Percentiles rank a stretch among this genome's conserved stretches.
These are phyloP conservation scores for Diadophis punctatus DNA, from an alignment of 2,113 vertebrate species.

Conservation along the genomic window DNA sequence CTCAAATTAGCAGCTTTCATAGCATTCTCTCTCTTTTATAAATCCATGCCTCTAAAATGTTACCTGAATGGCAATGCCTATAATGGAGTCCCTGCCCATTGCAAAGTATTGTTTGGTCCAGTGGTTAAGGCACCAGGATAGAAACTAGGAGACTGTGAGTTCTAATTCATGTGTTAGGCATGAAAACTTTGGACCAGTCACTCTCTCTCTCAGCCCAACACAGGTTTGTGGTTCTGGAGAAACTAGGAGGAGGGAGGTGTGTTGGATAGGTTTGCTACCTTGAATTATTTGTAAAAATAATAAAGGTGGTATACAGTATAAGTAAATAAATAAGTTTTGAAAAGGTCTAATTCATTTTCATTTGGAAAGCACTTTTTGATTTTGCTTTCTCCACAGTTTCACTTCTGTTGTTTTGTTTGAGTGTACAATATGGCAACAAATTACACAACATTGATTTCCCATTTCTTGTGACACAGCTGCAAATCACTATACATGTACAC, in stretches of 20 bases:
- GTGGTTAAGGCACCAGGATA: neutral
- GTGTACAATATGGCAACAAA: neutral
- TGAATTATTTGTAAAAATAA: neutral
- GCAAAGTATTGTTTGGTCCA: neutral
- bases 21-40: neutral
- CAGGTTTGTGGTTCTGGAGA: neutral
- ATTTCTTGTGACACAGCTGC: neutral
- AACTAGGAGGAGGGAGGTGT: neutral
- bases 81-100: neutral
- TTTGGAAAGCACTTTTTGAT: neutral
- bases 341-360: neutral
- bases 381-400: neutral
- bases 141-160: neutral
- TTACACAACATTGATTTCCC: neutral
- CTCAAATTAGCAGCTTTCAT: neutral
- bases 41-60: neutral
- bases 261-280: neutral
- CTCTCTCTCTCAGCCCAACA: neutral
- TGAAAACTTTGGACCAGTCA: neutral
- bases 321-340: neutral
- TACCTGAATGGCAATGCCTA: neutral
- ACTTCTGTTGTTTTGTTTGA: constrained; percentile 12
- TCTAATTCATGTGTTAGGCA: neutral
- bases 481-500: neutral
- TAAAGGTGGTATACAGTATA: too few species aligned